A percentile compares a stretch with the other conserved stretches of the same genome.
These are phyloP conservation scores for Cephus sareptanus DNA, from an alignment of 2,888 invertebrate species.

Conservation along the genomic window DNA sequence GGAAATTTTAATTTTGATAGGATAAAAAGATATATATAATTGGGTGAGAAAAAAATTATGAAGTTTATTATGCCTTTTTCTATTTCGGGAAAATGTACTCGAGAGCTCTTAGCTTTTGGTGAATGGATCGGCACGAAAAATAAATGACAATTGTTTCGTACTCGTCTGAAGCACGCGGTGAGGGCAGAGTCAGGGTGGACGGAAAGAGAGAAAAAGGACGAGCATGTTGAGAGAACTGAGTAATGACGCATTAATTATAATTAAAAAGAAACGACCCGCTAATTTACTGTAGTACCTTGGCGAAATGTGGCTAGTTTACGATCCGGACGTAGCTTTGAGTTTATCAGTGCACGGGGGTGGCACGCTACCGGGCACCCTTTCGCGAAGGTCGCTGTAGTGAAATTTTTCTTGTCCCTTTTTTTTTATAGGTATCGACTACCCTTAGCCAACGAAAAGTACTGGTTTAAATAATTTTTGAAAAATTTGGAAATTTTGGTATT, in stretches of 20 bases:
- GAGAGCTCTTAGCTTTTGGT: not conserved
- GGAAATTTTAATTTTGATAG: not conserved
- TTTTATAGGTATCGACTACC: not conserved
- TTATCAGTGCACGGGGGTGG: constrained; percentile 30
- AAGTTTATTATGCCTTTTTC: too few species aligned
- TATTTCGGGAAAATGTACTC: not conserved
- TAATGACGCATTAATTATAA: constrained; percentile 46
- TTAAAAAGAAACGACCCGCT: constrained; percentile 41
- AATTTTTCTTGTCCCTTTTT: not conserved
- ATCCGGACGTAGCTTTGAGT: constrained; percentile 37
- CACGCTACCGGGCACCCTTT: not conserved
- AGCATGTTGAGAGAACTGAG: constrained; percentile 1
- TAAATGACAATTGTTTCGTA: not conserved
- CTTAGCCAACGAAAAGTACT: too few species aligned
- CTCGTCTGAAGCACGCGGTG: not conserved
- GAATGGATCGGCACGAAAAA: not conserved
- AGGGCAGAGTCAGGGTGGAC: not conserved
- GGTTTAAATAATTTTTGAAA: not conserved
- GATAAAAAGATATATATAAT: not conserved
- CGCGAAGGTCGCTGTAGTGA: not conserved
- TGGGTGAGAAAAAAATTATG: too few species aligned
- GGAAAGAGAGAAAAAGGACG: not conserved
- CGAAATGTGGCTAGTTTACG: constrained; percentile 32
- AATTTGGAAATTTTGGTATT: not conserved
- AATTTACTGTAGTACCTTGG: constrained; percentile 18